phyloP scores from a whole-genome alignment of 2,888 invertebrate species.

The Azorinus chamasolen region DNA sequence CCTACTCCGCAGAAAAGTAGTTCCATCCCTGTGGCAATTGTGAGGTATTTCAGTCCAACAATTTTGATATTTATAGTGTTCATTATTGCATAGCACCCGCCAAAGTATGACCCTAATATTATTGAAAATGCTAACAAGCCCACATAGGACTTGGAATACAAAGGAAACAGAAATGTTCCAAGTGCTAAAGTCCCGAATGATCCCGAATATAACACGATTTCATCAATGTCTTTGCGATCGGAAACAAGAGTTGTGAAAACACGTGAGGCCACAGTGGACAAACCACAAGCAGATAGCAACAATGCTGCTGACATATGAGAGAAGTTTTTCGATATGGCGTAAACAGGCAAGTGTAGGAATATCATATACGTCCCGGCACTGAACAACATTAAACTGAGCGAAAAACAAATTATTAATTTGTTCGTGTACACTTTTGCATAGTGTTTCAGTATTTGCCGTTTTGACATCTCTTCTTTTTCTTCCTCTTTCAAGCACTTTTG shows the following conservation, averaged over 20 bases:
- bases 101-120: conserved; percentile 64
- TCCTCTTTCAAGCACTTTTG: conserved; percentile 39
- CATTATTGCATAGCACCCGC: conserved; percentile 66
- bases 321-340: conserved; percentile 46
- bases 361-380: conserved; percentile 67
- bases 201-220: conserved; percentile 61
- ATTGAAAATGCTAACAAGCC: conserved; percentile 62
- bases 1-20: conserved; percentile 61
- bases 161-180: conserved; percentile 60
- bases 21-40: conserved; percentile 63
- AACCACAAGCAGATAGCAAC: conserved; percentile 61
- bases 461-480: conserved; percentile 23
- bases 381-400: conserved; percentile 56
- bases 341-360: conserved; percentile 66
- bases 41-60: conserved; percentile 57
- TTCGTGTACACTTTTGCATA: conserved; percentile 61
- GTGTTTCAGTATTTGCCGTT: conserved; percentile 32
- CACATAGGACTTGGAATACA: conserved; percentile 51
- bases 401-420: conserved; percentile 56
- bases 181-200: conserved; percentile 60
- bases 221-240: conserved; percentile 61
- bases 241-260: conserved; percentile 54
- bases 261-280: conserved; percentile 58
- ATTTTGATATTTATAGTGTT: conserved; percentile 62
- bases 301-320: conserved; percentile 41